Evolutionary conservation across 1,140 invertebrate genomes (phyloP).

Genomic region (Tetranychus cinnabarinus): DNA sequence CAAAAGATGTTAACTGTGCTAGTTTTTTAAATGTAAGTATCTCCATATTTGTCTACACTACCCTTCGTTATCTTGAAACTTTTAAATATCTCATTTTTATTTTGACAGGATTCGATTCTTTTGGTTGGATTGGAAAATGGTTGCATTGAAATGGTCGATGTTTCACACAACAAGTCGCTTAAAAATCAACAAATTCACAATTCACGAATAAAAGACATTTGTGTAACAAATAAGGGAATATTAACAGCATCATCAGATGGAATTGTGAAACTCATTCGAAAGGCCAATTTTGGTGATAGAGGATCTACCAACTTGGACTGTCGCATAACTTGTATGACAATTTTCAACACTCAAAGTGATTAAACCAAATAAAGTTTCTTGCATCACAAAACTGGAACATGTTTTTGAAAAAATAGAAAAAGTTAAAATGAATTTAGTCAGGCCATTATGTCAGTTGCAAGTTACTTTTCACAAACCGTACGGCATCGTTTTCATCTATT

Average conservation of each 20-base stretch:
- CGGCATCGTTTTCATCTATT: too few species aligned
- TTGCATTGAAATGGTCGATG: neutral
- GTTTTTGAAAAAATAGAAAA: too few species aligned
- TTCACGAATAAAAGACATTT: neutral
- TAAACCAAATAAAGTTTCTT: too few species aligned
- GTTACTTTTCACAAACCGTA: too few species aligned
- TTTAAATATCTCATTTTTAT: neutral
- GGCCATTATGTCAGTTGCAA: too few species aligned
- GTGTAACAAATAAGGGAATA: neutral
- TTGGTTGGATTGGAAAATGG: neutral
- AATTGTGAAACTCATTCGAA: neutral
- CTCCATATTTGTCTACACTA: neutral
- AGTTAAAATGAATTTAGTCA: too few species aligned
- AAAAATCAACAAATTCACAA: neutral
- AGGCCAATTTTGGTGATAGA: neutral
- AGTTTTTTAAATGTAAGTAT: constrained; percentile 7
- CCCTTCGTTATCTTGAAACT: neutral
- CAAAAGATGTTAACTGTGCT: constrained; percentile 7
- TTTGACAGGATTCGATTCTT: neutral
- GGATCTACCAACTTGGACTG: neutral
- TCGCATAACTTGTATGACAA: neutral
- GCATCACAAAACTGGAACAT: too few species aligned
- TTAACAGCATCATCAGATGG: neutral
- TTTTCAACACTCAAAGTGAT: neutral
- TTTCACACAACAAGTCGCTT: neutral